A percentile compares a stretch with the other conserved stretches of the same genome.
These are phyloP conservation scores for Brevimyrus niger DNA, from an alignment of 2,113 vertebrate species.

Conservation along the genomic window DNA sequence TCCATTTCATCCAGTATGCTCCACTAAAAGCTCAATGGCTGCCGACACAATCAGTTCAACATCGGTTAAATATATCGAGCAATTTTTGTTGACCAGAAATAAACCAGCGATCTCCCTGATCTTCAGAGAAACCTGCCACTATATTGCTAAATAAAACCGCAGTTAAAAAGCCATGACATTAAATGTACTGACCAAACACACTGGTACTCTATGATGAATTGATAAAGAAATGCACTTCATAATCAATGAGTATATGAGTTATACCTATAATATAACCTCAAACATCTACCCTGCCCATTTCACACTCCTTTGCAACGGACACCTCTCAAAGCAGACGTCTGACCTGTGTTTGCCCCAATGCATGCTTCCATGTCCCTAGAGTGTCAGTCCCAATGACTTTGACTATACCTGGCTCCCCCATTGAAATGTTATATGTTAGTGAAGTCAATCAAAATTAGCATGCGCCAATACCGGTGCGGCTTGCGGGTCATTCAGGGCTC, in stretches of 20 bases:
- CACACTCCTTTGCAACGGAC: background rate
- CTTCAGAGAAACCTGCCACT: background rate
- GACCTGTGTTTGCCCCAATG: slow-evolving; percentile 18
- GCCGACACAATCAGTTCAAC: background rate
- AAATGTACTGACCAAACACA: background rate
- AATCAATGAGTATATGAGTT: background rate
- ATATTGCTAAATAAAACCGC: background rate
- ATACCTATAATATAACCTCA: background rate
- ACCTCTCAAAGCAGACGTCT: slow-evolving; percentile 1
- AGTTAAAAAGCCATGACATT: background rate
- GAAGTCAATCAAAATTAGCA: slow-evolving; percentile 29
- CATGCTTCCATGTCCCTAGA: slow-evolving; percentile 22
- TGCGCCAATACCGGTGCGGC: background rate
- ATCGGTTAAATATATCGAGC: background rate
- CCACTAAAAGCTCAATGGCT: background rate
- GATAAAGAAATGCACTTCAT: background rate
- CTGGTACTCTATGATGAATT: background rate
- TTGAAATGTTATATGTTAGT: slow-evolving; percentile 22
- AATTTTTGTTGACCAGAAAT: background rate
- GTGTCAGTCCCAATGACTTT: slow-evolving; percentile 28
- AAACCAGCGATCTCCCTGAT: background rate
- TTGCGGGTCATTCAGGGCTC: background rate
- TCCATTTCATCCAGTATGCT: background rate
- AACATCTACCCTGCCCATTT: background rate
- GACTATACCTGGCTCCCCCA: slow-evolving; percentile 11